Conservation (phyloP, 1,140 invertebrate genomes). For the Stegodyphus mimosarum region DNA sequence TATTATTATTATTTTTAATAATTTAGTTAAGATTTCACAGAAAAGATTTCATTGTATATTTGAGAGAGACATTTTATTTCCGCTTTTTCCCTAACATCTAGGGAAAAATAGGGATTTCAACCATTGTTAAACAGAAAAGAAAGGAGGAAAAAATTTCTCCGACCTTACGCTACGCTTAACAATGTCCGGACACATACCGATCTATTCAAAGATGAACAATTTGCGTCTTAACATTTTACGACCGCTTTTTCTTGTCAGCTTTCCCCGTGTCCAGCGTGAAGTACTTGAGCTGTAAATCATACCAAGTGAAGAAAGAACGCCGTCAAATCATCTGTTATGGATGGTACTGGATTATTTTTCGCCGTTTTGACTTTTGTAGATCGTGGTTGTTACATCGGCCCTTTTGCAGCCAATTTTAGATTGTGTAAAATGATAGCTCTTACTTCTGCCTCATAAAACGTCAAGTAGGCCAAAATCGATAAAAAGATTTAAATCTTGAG, state of each 20-base stretch:
- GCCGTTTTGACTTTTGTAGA: constrained; percentile 5
- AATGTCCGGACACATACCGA: no score
- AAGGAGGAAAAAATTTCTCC: no score
- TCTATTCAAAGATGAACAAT: background rate
- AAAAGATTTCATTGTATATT: no score
- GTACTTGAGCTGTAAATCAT: constrained; percentile 4
- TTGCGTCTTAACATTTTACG: background rate
- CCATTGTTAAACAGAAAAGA: no score
- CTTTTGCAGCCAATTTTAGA: constrained; percentile 4
- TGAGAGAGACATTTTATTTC: no score
- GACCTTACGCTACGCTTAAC: no score
- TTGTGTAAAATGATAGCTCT: constrained; percentile 14
- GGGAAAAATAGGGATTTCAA: no score
- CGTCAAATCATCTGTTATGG: constrained; percentile 6
- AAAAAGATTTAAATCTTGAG: no score
- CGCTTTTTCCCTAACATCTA: no score
- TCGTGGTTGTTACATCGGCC: background rate
- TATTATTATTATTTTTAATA: no score
- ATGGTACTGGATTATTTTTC: constrained; percentile 6
- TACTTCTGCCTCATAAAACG: constrained; percentile 1
- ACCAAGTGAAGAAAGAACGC: constrained; percentile 4
- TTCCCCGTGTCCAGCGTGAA: background rate
- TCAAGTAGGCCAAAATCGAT: no score
- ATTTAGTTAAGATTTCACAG: no score
- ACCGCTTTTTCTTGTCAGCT: background rate